phyloP scores from a whole-genome alignment of 2,797 vertebrate species.

The Chrysocyon brachyurus region DNA sequence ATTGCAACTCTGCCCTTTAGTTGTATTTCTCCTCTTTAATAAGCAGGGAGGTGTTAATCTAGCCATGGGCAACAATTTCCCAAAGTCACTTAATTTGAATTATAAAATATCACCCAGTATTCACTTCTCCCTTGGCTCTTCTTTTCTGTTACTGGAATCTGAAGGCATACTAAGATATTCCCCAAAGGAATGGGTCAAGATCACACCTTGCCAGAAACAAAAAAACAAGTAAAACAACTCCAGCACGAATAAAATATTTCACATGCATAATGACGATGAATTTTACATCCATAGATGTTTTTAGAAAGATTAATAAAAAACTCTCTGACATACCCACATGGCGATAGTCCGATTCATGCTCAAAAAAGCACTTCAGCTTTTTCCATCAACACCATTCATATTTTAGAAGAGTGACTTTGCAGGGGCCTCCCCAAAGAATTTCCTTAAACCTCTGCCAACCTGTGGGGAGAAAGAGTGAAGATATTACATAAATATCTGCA shows the following conservation, averaged over 20 bases:
- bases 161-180: not conserved
- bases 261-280: not conserved
- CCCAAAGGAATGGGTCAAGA: not conserved
- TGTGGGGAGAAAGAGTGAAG: not conserved
- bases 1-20: not conserved
- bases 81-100: not conserved
- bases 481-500: conserved; percentile 76
- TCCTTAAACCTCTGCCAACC: conserved; percentile 74
- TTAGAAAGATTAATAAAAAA: conserved; percentile 55
- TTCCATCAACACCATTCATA: conserved; percentile 67
- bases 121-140: not conserved
- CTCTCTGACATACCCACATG: conserved; percentile 9
- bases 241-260: conserved; percentile 11
- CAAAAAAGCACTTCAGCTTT: conserved; percentile 21
- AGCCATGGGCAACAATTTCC: not conserved
- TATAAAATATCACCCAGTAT: not conserved
- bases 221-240: not conserved
- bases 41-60: conserved; percentile 28
- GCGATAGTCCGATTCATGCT: conserved; percentile 8
- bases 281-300: conserved; percentile 36
- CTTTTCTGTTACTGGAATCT: conserved; percentile 9
- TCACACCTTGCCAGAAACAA: not conserved
- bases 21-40: not conserved
- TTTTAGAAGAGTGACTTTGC: conserved; percentile 44
- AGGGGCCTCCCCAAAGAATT: conserved; percentile 59